Evolutionary conservation across 2,797 vertebrate genomes (phyloP), one percentile per base, ranked within the genome.

Genomic region (Darevskia mixta): DNA sequence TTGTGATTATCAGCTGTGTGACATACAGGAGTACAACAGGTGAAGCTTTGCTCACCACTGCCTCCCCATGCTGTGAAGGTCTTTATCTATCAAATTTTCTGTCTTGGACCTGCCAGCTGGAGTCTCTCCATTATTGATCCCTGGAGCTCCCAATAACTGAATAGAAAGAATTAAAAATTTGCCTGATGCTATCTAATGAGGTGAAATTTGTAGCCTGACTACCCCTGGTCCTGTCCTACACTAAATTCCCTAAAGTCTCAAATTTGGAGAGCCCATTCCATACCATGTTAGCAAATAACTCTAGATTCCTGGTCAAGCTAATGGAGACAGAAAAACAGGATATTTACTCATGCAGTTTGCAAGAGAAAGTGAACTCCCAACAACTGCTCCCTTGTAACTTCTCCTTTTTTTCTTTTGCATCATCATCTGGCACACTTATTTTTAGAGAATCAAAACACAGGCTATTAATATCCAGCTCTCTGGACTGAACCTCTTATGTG

Each of bases 371-470:
- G 8, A 79, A 8, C 64, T 86, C 61, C n/a, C 17, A n/a, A 45
- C 43, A 49, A 69, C 10, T 27, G 15, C 7, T 86, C 32, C 32
- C 76, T 86, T 86, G 82, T 66, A 78, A 38, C 17, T 69, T 85
- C 25, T 38, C 25, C 41, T 8, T 43, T 43, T 11, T 45, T n/a
- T n/a, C n/a, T n/a, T 79, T 71, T 45, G 13, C 55, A 86, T 79
- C 85, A 86, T 58, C 85, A 86, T 58, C 35, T 38, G 43, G 25
- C 43, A 79, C n/a, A 86, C 79, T 86, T 79, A 69, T 67, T 86
- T 83, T 66, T 71, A 55, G 77, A 32, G 43, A 86, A 79, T 29
- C 69, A 79, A 35, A 38, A 43, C 76, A 15, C 66, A 86, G n/a
- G 8, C 43, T 71, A 71, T 79, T 86, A 71, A 71, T 71, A 86